Evolutionary conservation across 2,113 vertebrate species (phyloP).

Genomic region (Anolis sagrei): DNA sequence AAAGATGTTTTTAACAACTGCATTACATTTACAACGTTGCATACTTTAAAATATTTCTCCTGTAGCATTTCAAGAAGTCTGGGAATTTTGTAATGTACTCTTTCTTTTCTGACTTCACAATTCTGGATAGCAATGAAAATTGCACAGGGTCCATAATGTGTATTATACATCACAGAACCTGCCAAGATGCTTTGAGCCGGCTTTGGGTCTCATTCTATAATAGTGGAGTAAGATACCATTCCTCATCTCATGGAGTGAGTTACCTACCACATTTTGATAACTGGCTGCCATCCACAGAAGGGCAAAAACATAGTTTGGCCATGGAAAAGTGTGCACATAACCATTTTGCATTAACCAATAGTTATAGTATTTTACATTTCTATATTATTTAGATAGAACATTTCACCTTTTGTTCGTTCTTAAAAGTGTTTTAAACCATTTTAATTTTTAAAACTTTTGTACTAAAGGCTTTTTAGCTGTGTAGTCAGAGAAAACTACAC

Average conservation of each 20-base stretch:
- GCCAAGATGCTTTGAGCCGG: too few species aligned
- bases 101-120: not conserved
- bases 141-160: not conserved
- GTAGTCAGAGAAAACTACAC: too few species aligned
- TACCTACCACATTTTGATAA: too few species aligned
- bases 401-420: too few species aligned
- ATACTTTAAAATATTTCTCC: slow-evolving; percentile 50
- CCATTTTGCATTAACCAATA: not conserved
- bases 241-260: too few species aligned
- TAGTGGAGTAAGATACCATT: too few species aligned
- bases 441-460: too few species aligned
- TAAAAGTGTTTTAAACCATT: too few species aligned
- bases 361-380: not conserved
- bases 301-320: not conserved
- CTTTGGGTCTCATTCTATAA: too few species aligned
- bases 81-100: slow-evolving; percentile 8
- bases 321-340: not conserved
- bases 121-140: not conserved
- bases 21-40: slow-evolving; percentile 28
- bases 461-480: too few species aligned
- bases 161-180: too few species aligned
- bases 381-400: not conserved
- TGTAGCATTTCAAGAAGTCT: slow-evolving; percentile 21
- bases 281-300: too few species aligned
- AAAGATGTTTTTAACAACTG: slow-evolving; percentile 30